Conservation (phyloP, 92 coral and sea anemone genomes). For the Meandrina meandrites region DNA sequence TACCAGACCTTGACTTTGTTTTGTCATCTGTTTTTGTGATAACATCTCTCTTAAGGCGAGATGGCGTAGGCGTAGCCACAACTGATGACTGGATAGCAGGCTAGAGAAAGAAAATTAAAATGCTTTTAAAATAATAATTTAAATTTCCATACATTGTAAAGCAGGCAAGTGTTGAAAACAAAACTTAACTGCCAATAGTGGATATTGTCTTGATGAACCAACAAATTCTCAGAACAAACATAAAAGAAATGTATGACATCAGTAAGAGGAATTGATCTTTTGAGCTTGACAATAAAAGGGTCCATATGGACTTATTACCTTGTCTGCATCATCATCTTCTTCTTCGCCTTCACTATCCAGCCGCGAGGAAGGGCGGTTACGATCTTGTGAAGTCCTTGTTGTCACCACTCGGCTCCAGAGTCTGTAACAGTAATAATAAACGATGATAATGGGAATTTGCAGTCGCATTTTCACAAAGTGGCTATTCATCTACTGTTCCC, state of each 20-base stretch:
- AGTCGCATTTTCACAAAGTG: too few species aligned
- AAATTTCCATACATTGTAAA: neutral
- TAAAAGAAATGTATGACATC: neutral
- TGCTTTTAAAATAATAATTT: slow-evolving; percentile 4
- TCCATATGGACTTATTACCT: slow-evolving; percentile 49
- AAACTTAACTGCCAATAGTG: neutral
- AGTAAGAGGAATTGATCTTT: neutral
- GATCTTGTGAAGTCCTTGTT: slow-evolving; percentile 81
- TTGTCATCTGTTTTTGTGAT: slow-evolving; percentile 81
- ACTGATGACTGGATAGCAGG: slow-evolving; percentile 99
- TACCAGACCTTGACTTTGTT: slow-evolving; percentile 88
- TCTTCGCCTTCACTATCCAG: slow-evolving; percentile 99
- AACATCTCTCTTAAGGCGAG: slow-evolving; percentile 90
- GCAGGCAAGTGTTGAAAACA: neutral
- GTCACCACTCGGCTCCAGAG: slow-evolving; percentile 90
- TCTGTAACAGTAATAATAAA: slow-evolving; percentile 46
- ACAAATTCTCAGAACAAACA: neutral
- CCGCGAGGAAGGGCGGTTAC: slow-evolving; percentile 76
- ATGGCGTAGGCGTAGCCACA: slow-evolving; percentile 93
- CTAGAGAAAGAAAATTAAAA: slow-evolving; percentile 46
- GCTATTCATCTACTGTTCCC: too few species aligned
- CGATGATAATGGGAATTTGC: too few species aligned
- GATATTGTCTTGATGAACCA: neutral
- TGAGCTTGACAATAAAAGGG: neutral
- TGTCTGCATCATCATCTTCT: slow-evolving; percentile 89